Evolutionary conservation across 1,140 invertebrate genomes (phyloP).

Genomic region (Holcopasites calliopsidis): DNA sequence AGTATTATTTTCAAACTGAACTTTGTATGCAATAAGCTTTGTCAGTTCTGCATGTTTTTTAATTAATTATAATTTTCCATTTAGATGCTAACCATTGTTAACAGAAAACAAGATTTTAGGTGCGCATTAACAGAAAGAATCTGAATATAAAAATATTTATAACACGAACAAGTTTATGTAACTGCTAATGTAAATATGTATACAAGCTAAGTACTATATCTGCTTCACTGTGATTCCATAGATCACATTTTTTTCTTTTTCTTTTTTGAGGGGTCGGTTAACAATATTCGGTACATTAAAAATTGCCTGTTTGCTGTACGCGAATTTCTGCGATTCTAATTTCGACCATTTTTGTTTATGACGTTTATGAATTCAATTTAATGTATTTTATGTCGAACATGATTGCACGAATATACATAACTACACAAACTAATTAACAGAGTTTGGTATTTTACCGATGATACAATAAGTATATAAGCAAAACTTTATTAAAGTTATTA

Average conservation of each 20-base stretch:
- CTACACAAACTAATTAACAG: too few relatives aligned
- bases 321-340: not conserved
- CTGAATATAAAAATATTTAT: not conserved
- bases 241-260: too few relatives aligned
- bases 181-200: constrained; percentile 27
- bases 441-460: not conserved
- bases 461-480: not conserved
- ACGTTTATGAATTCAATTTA: not conserved
- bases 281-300: not conserved
- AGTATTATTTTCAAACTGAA: not conserved
- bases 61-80: not conserved
- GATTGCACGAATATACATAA: too few relatives aligned
- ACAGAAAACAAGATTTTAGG: not conserved
- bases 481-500: not conserved
- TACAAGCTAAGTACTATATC: not conserved
- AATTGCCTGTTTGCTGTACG: not conserved
- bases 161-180: not conserved
- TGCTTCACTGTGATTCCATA: not conserved
- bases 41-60: not conserved
- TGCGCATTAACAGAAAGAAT: not conserved
- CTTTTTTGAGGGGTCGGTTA: not conserved
- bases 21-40: not conserved
- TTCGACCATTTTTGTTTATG: not conserved
- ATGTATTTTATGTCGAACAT: too few relatives aligned
- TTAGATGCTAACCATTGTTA: not conserved